Conservation (phyloP, 2,888 invertebrate genomes). For the Apodemia zela region DNA sequence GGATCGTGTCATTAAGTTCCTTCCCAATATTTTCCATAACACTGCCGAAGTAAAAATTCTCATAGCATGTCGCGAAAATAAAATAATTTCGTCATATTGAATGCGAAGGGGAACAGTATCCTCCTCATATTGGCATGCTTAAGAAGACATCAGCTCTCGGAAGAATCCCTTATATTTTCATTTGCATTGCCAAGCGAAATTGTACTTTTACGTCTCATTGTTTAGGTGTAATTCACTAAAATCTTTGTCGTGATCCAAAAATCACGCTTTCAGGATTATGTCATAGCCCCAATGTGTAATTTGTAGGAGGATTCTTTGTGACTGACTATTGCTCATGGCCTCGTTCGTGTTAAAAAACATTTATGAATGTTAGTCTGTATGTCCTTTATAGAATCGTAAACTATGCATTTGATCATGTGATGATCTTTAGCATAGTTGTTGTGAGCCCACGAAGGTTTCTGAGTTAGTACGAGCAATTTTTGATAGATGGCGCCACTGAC, state of each 20-base stretch:
- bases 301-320: constrained; percentile 12
- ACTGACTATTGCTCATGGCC: background rate
- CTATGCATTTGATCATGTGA: too few relatives aligned
- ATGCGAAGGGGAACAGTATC: constrained; percentile 19
- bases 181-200: background rate
- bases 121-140: constrained; percentile 21
- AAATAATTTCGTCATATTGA: constrained; percentile 21
- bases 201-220: background rate
- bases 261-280: constrained; percentile 20
- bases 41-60: constrained; percentile 11
- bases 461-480: too few relatives aligned
- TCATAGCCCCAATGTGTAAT: constrained; percentile 20
- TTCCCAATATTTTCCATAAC: constrained; percentile 10
- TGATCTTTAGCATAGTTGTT: too few relatives aligned
- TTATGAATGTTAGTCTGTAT: too few relatives aligned
- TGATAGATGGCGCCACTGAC: too few relatives aligned
- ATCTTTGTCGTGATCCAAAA: background rate
- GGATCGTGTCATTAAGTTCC: background rate
- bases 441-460: too few relatives aligned
- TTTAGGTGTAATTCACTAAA: too few relatives aligned
- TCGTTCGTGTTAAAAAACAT: too few relatives aligned
- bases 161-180: constrained; percentile 3
- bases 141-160: constrained; percentile 19
- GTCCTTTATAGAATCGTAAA: too few relatives aligned
- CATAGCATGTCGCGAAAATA: constrained; percentile 16